Base-by-base conservation (phyloP, 1,140 invertebrate genomes). In the Prorops nasuta region DNA sequence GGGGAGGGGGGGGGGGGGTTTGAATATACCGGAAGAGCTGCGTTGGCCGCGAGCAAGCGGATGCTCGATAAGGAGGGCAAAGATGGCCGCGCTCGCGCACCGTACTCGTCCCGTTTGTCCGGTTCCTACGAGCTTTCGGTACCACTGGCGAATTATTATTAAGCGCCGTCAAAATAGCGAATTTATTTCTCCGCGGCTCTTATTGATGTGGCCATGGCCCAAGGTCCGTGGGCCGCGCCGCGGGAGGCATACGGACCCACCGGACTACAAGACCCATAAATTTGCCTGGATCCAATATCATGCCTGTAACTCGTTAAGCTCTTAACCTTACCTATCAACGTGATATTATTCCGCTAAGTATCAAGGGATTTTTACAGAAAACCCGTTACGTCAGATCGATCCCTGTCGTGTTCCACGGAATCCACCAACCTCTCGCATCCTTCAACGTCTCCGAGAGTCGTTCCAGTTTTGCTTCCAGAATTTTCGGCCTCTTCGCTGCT, bases 81-180 rank as follows among this genome's bases (percentile, higher is more conserved):
- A n/a, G n/a, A n/a, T n/a, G n/a, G n/a, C n/a, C n/a, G n/a, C n/a
- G n/a, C n/a, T n/a, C n/a, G n/a, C n/a, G n/a, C n/a, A n/a, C n/a
- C n/a, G n/a, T n/a, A n/a, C n/a, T n/a, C n/a, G n/a, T n/a, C n/a
- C n/a, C n/a, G n/a, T n/a, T n/a, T n/a, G 24, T 28, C 24, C 24
- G 10, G 10, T 10, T 4, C 24, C 24, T 10, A 4, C 24, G 24
- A 4, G 24, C 24, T 6, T 28, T 4, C 24, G 24, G 10, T 28
- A 28, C 24, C 4, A 28, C 24, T 4, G 67, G 64, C 65, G 63
- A 72, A 72, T 72, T 72, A 72, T 72, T 72, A 72, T 70, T 70
- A 68, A 72, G 69, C 50, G 66, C 68, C 65, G 69, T 71, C 68
- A 71, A 72, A 72, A 72, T 67, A 72, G 51, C 57, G 67, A 65